Evolutionary conservation across 2,113 vertebrate species (phyloP), one percentile per base, ranked within the genome.

Genomic region (Hippopotamus amphibius): DNA sequence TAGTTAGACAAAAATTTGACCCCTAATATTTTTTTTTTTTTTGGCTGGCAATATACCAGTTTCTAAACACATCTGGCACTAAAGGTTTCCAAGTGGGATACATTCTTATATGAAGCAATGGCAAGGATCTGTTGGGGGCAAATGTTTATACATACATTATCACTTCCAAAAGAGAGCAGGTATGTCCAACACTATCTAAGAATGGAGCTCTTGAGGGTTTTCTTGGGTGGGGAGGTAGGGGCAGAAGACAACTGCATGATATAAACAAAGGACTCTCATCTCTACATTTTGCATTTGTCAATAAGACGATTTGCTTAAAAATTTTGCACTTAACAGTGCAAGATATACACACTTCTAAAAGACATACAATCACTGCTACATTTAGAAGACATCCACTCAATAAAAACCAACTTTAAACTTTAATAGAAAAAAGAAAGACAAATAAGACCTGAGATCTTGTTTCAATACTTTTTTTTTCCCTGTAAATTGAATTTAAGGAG

Each of bases 401-500:
- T 17, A 72, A 87, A 96, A 24, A 80, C 17, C 19, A 61, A 14
- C 6, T 79, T 90, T 94, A 53, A 84, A 85, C 3, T 37, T 95
- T 5, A 55, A 88, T 79, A 79, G 30, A 33, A 77, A 84, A 88
- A 82, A 89, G 6, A 30, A 43, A 72, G 11, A 28, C 2, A 79
- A 68, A 13, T 46, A 9, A 92, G 1, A 24, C 1, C 6, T n/a
- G 19, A 83, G 17, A 55, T 43, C 61, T 80, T 14, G n/a, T 66
- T 80, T 95, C 77, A 63, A 46, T 37, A 30, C 2, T 33, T 16
- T 72, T 69, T 74, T 88, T 79, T 55, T 85, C 37, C 96, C 95
- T 98, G 93, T 97, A 98, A 99, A 97, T 98, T 97, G 87, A 98
- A 97, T 97, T 99, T 98, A 98, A 97, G 98, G 93, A 76, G 97